These are phyloP conservation scores for Hydrozoanthus gracilis DNA, from an alignment of 92 coral and sea anemone species.

Conservation along the genomic window DNA sequence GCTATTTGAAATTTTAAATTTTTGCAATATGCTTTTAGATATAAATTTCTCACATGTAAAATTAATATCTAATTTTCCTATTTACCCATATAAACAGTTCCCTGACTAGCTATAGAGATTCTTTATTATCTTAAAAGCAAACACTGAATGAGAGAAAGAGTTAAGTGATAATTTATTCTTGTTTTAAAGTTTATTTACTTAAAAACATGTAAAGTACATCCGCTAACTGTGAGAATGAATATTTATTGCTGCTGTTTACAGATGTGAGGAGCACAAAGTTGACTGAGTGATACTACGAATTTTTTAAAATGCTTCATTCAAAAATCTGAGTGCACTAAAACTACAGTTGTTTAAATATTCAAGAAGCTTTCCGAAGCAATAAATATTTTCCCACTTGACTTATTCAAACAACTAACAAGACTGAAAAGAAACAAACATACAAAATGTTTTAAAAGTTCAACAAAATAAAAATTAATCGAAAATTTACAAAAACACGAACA, in stretches of 20 bases:
- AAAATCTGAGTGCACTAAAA: neutral
- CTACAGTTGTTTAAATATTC: neutral
- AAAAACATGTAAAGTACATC: neutral
- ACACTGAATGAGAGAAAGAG: neutral
- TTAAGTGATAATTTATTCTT: neutral
- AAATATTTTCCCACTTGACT: neutral
- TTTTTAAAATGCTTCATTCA: neutral
- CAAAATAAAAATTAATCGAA: neutral
- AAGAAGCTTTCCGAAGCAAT: neutral
- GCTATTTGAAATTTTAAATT: no score
- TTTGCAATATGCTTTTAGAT: no score
- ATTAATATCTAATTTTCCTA: no score
- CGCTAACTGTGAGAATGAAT: neutral
- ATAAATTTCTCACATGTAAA: no score
- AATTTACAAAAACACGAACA: neutral
- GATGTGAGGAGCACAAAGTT: neutral
- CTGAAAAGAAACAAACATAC: neutral
- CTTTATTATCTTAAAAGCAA: no score
- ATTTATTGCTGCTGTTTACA: neutral
- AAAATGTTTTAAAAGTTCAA: neutral
- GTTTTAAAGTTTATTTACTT: slow-evolving; percentile 9
- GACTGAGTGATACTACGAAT: no score
- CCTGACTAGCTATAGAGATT: no score
- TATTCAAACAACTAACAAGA: slow-evolving; percentile 10
- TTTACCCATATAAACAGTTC: no score